phyloP scores from a whole-genome alignment of 1,140 invertebrate species.

The Hermetia illucens region DNA sequence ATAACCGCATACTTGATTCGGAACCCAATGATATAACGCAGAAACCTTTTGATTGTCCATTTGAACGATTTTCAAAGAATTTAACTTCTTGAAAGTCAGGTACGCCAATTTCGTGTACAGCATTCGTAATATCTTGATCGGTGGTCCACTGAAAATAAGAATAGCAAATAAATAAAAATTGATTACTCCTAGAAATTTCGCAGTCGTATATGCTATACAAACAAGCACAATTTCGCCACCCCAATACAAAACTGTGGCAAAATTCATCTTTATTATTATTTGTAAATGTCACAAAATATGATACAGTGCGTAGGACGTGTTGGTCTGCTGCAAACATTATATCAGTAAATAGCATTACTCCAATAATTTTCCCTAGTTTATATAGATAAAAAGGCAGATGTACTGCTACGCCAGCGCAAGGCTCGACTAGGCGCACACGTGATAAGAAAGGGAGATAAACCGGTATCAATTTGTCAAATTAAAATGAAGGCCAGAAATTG shows the following conservation, averaged over 20 bases:
- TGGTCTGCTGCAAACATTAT: too few species aligned
- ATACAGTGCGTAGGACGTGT: too few species aligned
- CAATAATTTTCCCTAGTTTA: too few species aligned
- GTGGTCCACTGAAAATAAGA: slow-evolving; percentile 78
- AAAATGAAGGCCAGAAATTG: too few species aligned
- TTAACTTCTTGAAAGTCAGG: slow-evolving; percentile 94
- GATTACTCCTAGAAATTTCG: background rate
- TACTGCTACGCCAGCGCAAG: too few species aligned
- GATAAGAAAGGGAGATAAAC: too few species aligned
- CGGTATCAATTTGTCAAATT: too few species aligned
- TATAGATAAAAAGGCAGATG: too few species aligned
- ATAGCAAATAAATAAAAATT: slow-evolving; percentile 18
- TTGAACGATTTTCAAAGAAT: slow-evolving; percentile 98
- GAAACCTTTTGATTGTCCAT: slow-evolving; percentile 98
- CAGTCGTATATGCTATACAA: slow-evolving; percentile 1
- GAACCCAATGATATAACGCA: slow-evolving; percentile 85
- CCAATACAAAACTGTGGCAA: background rate
- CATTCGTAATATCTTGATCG: slow-evolving; percentile 87
- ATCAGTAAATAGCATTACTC: too few species aligned
- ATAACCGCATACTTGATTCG: slow-evolving; percentile 75
- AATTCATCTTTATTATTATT: too few species aligned
- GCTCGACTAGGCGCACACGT: too few species aligned
- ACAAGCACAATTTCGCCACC: slow-evolving; percentile 1
- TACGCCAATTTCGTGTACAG: slow-evolving; percentile 73
- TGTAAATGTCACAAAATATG: too few species aligned